Evolutionary conservation across 2,113 vertebrate genomes (phyloP).

Genomic region (Gymnorhina tibicen): DNA sequence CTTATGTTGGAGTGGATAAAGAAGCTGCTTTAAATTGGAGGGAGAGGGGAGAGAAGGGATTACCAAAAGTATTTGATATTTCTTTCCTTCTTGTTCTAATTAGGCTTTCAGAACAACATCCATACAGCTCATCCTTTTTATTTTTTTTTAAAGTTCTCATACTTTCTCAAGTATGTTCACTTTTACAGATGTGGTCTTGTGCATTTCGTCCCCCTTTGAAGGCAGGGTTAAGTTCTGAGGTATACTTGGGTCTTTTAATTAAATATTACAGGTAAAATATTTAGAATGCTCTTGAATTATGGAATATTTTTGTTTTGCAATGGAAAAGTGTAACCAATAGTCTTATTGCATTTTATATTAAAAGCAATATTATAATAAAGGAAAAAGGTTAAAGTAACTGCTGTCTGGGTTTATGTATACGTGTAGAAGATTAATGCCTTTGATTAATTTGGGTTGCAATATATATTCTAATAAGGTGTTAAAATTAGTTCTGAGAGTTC

Average conservation of each 20-base stretch:
- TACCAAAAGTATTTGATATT: background rate
- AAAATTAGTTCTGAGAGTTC: slow-evolving; percentile 26
- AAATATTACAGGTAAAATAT: slow-evolving; percentile 32
- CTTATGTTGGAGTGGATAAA: background rate
- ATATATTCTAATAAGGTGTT: slow-evolving; percentile 28
- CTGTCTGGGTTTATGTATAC: background rate
- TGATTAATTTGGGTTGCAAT: slow-evolving; percentile 20
- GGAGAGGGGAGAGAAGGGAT: background rate
- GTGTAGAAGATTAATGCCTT: slow-evolving; percentile 26
- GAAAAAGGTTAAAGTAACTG: background rate
- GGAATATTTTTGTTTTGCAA: slow-evolving; percentile 19
- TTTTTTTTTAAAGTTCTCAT: background rate
- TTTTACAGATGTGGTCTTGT: background rate
- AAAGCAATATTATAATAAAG: background rate
- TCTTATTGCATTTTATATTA: background rate
- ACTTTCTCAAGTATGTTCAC: background rate
- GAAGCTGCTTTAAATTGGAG: background rate
- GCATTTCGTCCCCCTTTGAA: background rate
- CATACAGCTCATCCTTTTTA: background rate
- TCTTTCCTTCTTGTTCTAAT: background rate
- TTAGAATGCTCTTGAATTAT: slow-evolving; percentile 34
- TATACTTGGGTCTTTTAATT: background rate
- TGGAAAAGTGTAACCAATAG: background rate
- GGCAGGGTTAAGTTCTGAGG: background rate
- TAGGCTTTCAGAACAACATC: background rate